Evolutionary conservation across 2,888 invertebrate species (phyloP).

Genomic region (Antitype chi): DNA sequence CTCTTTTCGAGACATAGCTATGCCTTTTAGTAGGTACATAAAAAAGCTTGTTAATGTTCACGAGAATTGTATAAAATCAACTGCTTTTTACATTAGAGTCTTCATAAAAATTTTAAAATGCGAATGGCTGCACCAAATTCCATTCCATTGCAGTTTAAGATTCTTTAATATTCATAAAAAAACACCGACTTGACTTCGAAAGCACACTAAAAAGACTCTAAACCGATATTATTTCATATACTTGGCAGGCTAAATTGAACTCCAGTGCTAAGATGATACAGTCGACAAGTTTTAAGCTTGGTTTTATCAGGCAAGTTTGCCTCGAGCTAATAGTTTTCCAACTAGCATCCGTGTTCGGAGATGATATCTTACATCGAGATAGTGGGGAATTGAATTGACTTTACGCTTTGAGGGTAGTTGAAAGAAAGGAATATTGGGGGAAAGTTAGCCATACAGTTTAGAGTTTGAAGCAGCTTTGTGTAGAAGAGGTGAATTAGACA

Average conservation of each 20-base stretch:
- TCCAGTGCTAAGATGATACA: slow-evolving; percentile 17
- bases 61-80: slow-evolving; percentile 9
- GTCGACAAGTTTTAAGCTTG: slow-evolving; percentile 27
- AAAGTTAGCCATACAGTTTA: slow-evolving; percentile 33
- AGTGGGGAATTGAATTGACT: slow-evolving; percentile 54
- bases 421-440: slow-evolving; percentile 48
- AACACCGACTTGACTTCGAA: slow-evolving; percentile 41
- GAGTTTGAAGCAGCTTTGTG: slow-evolving; percentile 36
- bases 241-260: slow-evolving; percentile 38
- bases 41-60: neutral
- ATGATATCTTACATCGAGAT: slow-evolving; percentile 55
- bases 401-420: slow-evolving; percentile 38
- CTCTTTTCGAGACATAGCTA: neutral
- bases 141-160: slow-evolving; percentile 21
- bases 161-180: slow-evolving; percentile 55
- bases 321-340: slow-evolving; percentile 62
- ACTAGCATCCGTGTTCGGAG: slow-evolving; percentile 61
- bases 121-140: slow-evolving; percentile 10
- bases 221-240: slow-evolving; percentile 54
- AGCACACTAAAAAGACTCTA: slow-evolving; percentile 25
- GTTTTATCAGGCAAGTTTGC: slow-evolving; percentile 45
- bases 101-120: slow-evolving; percentile 2
- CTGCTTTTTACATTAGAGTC: slow-evolving; percentile 1
- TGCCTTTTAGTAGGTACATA: neutral
- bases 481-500: neutral